Conservation (phyloP, 2,888 invertebrate genomes). For the Chouioia cunea region DNA sequence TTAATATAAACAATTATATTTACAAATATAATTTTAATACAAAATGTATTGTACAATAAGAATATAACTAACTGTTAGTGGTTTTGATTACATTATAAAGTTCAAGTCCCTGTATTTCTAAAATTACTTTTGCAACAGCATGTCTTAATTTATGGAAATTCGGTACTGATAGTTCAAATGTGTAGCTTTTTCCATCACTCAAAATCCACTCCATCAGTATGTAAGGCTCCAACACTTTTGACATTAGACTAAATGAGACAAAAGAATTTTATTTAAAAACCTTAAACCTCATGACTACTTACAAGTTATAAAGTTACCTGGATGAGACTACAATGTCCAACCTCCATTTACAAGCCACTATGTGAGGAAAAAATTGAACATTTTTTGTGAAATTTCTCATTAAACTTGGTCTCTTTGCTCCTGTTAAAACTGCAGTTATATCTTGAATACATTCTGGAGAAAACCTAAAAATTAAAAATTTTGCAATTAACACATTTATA, state of each 20-base stretch:
- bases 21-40: constrained; percentile 11
- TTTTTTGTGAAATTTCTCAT: constrained; percentile 64
- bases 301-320: constrained; percentile 61
- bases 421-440: constrained; percentile 70
- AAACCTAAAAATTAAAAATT: constrained; percentile 60
- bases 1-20: constrained; percentile 19
- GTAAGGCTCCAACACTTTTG: constrained; percentile 68
- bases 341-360: constrained; percentile 69
- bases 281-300: neutral
- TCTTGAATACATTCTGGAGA: constrained; percentile 70
- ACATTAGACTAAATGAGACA: constrained; percentile 61
- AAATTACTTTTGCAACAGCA: constrained; percentile 69
- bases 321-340: constrained; percentile 71
- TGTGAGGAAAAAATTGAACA: constrained; percentile 67
- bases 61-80: neutral
- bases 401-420: constrained; percentile 67
- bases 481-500: constrained; percentile 16
- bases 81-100: constrained; percentile 68
- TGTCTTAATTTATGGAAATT: constrained; percentile 72
- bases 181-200: constrained; percentile 67
- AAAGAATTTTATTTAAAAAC: constrained; percentile 5
- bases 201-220: constrained; percentile 71
- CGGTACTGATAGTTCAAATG: constrained; percentile 70
- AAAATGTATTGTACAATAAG: constrained; percentile 4
- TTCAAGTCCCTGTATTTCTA: constrained; percentile 70